Evolutionary conservation across 2,888 invertebrate species (phyloP), one percentile per base, ranked within the genome.

Genomic region (Tanytarsus gracilentus): DNA sequence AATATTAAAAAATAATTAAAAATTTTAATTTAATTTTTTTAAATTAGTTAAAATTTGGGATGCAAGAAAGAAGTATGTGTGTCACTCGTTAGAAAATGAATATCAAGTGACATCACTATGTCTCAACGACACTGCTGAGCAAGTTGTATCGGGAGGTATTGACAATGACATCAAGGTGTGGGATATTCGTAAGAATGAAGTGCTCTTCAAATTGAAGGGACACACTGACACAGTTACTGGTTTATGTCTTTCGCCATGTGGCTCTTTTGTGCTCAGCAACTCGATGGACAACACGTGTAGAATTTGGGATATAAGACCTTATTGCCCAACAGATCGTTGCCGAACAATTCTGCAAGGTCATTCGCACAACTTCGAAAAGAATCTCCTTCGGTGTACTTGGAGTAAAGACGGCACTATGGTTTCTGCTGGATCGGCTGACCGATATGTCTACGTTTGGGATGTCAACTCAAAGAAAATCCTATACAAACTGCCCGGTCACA

Each of bases 121-220:
- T 9, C 98, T 98, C 72, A 96, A 89, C 68, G 98, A 99, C 68
- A 96, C 94, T 0, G 86, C 93, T 0, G 98, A 99, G 68, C 93
- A 93, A 72, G 82, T 99, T 3, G 86, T 98, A 63, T 88, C 89
- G 4, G 95, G 90, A 1, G 98, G 99, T 4, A 88, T 99, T 61
- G 99, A 99, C 71, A 99, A 99, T 73, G 90, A 94, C 63, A 84
- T 99, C 7, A 97, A 96, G 79, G 87, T 97, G 0, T 99, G 98
- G 98, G 99, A 99, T 72, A 78, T 96, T 44, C 78, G 98, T 59
- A 94, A 91, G 70, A 88, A 88, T 69, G 86, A 88, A 62, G 75
- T 93, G 51, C 73, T 90, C 0, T 92, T 92, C 69, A 83, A 82
- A 65, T 78, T 99, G 69, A 83, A 86, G 65, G 99, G 99, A 0